Conservation (phyloP, 1,140 invertebrate genomes). For the Drosophila trapezifrons region DNA sequence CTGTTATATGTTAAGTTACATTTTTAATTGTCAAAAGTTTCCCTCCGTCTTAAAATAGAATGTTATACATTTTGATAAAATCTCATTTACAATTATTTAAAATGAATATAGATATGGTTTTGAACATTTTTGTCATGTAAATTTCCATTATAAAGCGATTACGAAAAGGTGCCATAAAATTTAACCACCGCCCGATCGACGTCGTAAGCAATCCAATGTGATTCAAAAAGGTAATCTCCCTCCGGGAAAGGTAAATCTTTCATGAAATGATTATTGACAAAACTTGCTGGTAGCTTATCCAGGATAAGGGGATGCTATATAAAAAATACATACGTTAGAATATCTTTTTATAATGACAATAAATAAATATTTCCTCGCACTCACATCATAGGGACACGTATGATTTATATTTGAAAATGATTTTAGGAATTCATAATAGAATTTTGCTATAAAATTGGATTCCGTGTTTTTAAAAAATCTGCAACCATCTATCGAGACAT, state of each 20-base stretch:
- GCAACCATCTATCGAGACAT: neutral
- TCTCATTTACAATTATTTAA: neutral
- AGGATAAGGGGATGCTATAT: neutral
- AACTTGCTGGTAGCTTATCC: neutral
- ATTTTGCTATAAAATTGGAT: neutral
- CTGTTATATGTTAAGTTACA: too few species aligned
- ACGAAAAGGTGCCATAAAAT: slow-evolving; percentile 7
- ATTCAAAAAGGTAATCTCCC: neutral
- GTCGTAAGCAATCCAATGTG: slow-evolving; percentile 4
- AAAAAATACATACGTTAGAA: neutral
- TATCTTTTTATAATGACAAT: too few species aligned
- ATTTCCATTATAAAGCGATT: neutral
- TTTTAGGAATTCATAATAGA: neutral
- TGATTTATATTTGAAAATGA: neutral
- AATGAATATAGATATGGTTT: neutral
- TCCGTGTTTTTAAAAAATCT: neutral
- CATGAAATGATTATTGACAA: neutral
- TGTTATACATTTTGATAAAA: neutral
- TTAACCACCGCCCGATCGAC: slow-evolving; percentile 3
- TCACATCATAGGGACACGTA: neutral
- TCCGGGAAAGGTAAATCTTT: neutral
- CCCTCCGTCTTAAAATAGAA: neutral
- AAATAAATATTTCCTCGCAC: neutral
- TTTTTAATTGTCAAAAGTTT: neutral
- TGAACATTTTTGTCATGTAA: neutral